Percentiles rank a stretch among this genome's conserved stretches.
Evolutionary conservation across 2,797 vertebrate genomes (phyloP).

Genomic region (Rachycentron canadum): DNA sequence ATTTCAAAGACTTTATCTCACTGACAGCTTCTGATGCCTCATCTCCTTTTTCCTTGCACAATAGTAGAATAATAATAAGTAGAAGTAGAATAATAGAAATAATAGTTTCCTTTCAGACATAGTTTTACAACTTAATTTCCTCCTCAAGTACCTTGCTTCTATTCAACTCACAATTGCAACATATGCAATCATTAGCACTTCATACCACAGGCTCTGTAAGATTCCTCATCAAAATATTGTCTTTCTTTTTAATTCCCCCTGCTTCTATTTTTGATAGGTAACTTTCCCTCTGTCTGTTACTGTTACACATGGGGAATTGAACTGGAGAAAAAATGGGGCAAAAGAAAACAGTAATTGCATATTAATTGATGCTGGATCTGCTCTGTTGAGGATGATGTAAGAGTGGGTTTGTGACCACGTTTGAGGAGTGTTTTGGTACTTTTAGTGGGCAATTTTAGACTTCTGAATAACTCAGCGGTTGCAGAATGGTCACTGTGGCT

Average conservation of each 20-base stretch:
- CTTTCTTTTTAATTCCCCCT: constrained; percentile 4
- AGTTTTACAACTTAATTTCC: constrained; percentile 11
- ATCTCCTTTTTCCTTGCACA: background rate
- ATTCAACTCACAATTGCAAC: background rate
- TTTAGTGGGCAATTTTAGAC: constrained; percentile 45
- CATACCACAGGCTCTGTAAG: background rate
- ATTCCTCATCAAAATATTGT: constrained; percentile 14
- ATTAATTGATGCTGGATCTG: background rate
- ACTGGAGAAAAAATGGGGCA: constrained; percentile 21
- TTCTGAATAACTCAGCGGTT: constrained; percentile 43
- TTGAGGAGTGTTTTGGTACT: constrained; percentile 55
- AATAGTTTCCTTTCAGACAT: background rate
- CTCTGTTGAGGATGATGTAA: constrained; percentile 51
- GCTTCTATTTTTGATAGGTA: constrained; percentile 33
- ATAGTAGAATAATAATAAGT: too few species aligned
- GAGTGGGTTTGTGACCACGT: constrained; percentile 35
- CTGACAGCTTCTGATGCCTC: background rate
- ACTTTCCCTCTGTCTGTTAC: constrained; percentile 27
- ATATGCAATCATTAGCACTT: background rate
- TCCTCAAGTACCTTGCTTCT: background rate
- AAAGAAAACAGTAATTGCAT: background rate
- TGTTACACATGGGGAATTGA: constrained; percentile 34
- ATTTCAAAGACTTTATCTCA: background rate
- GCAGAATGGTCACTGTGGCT: background rate
- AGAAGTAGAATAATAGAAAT: too few species aligned